phyloP scores from a whole-genome alignment of 2,888 invertebrate genomes.

The Phragmatobia fuliginosa region DNA sequence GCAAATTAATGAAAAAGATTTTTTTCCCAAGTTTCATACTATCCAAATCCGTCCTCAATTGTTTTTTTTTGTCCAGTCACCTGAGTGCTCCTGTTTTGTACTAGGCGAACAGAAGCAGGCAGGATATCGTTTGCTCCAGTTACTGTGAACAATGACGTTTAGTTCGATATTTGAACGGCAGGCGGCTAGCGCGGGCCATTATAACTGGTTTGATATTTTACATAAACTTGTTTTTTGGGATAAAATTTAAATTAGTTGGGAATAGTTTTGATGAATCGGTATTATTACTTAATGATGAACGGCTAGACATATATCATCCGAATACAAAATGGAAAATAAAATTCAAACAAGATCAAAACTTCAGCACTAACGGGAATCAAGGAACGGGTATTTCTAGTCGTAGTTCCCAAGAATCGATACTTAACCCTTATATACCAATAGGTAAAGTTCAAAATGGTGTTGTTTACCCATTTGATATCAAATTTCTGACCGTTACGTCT shows the following conservation, averaged over 20 bases:
- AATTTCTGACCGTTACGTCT: slow-evolving; percentile 61
- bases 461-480: slow-evolving; percentile 46
- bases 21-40: too few species aligned
- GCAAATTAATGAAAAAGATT: too few species aligned
- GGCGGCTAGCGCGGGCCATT: neutral
- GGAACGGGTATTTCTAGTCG: slow-evolving; percentile 53
- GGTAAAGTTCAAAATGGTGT: slow-evolving; percentile 41
- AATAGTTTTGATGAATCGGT: neutral
- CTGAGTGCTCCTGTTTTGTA: slow-evolving; percentile 51
- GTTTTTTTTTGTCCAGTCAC: slow-evolving; percentile 37
- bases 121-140: slow-evolving; percentile 31
- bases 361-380: slow-evolving; percentile 48
- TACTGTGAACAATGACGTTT: slow-evolving; percentile 20
- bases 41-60: neutral
- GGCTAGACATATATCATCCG: slow-evolving; percentile 8
- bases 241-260: neutral
- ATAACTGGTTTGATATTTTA: neutral
- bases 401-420: slow-evolving; percentile 33
- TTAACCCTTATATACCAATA: slow-evolving; percentile 20
- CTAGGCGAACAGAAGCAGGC: slow-evolving; percentile 38
- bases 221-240: neutral
- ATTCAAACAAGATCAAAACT: slow-evolving; percentile 45
- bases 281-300: slow-evolving; percentile 12
- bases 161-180: slow-evolving; percentile 18
- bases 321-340: slow-evolving; percentile 28